Base-by-base conservation (phyloP, 2,113 vertebrate species). In the Brachypodius melanocephalos region DNA sequence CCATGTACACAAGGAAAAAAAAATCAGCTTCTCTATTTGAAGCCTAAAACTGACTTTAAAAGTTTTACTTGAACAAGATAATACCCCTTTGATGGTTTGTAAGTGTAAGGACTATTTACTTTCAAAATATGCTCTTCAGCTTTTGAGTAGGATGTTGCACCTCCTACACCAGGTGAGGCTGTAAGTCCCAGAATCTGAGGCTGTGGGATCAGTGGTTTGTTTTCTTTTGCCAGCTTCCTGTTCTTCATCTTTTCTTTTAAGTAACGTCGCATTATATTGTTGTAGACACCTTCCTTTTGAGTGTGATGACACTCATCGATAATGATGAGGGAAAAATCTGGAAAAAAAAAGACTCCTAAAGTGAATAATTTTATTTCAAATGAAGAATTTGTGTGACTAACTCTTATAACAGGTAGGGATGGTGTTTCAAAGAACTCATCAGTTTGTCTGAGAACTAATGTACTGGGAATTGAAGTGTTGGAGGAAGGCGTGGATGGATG, bases 271-370 rank as follows among this genome's bases (percentile, higher is more conserved):
- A 99, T 99, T 84, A 99, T 99, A 86, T 98, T 98, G 96, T 99
- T 99, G 96, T 99, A 99, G 55, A 99, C 98, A 0, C 31, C 98
- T 76, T 98, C 99, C 94, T 99, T 99, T 88, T 99, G 98, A 46
- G 99, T 99, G 97, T 99, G 99, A 96, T 99, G 99, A 72, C 99
- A 99, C 95, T 99, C 99, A 76, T 99, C 99, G 31, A 99, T 99
- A 66, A 99, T 97, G n/a, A 99, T 97, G 77, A 99, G 98, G 12
- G 98, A 98, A 97, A 99, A 98, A 85, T 98, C 99, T 99, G 90
- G 7, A 71, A 66, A 55, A 66, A 43, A 59, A 95, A 93, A 75
- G 17, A 32, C 6, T 6, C 17, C 4, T 40, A 19, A 73, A 76
- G 49, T 43, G 15, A 85, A 76, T 62, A 83, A 48, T 86, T 94